phyloP scores from a whole-genome alignment of 2,888 invertebrate genomes.

The Erynnis tages region DNA sequence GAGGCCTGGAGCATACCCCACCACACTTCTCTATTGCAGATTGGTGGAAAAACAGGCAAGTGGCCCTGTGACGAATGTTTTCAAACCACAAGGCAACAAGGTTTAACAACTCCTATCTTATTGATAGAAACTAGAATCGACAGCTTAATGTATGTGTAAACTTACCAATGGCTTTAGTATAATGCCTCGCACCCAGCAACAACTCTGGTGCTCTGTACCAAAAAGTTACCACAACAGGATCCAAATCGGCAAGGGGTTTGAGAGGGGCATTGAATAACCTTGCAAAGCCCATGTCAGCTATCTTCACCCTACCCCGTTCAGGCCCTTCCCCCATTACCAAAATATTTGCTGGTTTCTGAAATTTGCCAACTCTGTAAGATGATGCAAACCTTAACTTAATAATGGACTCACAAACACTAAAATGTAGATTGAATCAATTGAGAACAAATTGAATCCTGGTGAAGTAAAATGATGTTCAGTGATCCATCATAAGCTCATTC shows the following conservation, averaged over 20 bases:
- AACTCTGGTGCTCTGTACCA: slow-evolving; percentile 99
- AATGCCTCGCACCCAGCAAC: slow-evolving; percentile 96
- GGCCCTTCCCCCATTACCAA: slow-evolving; percentile 99
- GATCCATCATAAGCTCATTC: no score
- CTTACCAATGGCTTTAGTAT: slow-evolving; percentile 97
- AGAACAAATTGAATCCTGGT: no score
- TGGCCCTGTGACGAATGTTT: no score
- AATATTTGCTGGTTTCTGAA: slow-evolving; percentile 98
- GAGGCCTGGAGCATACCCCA: no score
- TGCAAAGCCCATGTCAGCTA: slow-evolving; percentile 99
- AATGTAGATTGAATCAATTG: not conserved
- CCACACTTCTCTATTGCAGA: no score
- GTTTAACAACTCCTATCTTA: no score
- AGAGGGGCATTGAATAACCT: slow-evolving; percentile 98
- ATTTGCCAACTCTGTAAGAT: slow-evolving; percentile 25
- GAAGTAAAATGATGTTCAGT: no score
- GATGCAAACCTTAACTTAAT: slow-evolving; percentile 27
- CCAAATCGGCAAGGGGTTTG: slow-evolving; percentile 98
- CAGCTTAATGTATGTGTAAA: no score
- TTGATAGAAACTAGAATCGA: no score
- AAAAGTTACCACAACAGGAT: slow-evolving; percentile 99
- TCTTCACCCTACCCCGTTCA: slow-evolving; percentile 97
- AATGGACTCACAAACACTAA: not conserved
- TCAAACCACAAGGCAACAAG: no score
- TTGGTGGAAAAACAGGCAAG: no score